These are phyloP conservation scores for Caenorhabditis doughertyi DNA, from an alignment of 2,888 invertebrate species.

Conservation along the genomic window DNA sequence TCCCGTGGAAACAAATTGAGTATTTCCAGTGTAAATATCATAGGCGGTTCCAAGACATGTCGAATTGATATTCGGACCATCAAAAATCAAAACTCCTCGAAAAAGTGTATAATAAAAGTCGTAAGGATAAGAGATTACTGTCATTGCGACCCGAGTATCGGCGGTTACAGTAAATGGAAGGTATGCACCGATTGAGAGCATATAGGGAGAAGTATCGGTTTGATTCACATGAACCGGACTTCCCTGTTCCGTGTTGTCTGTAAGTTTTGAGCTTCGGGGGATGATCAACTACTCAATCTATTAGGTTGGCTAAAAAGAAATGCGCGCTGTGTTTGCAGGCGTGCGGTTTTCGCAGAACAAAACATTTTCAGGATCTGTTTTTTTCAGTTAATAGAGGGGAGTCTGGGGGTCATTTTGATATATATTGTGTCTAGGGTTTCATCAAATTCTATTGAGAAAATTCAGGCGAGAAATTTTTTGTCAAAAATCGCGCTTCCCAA, in stretches of 20 bases:
- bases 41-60: constrained; percentile 1
- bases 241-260: not conserved
- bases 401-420: no score
- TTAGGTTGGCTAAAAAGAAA: no score
- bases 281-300: no score
- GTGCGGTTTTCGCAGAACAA: no score
- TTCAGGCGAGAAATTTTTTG: no score
- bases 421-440: no score
- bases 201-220: not conserved
- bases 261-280: no score
- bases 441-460: no score
- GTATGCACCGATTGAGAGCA: not conserved
- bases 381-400: no score
- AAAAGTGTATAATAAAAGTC: not conserved
- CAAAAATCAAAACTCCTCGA: not conserved
- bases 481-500: no score
- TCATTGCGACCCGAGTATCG: not conserved
- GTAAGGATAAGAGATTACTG: not conserved
- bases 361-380: no score
- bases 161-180: not conserved
- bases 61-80: not conserved
- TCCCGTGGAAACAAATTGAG: not conserved
- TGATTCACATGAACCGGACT: not conserved
- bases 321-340: no score
- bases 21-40: not conserved